Base-by-base conservation (phyloP, 2,888 invertebrate genomes). In the Drosophila ezoana region DNA sequence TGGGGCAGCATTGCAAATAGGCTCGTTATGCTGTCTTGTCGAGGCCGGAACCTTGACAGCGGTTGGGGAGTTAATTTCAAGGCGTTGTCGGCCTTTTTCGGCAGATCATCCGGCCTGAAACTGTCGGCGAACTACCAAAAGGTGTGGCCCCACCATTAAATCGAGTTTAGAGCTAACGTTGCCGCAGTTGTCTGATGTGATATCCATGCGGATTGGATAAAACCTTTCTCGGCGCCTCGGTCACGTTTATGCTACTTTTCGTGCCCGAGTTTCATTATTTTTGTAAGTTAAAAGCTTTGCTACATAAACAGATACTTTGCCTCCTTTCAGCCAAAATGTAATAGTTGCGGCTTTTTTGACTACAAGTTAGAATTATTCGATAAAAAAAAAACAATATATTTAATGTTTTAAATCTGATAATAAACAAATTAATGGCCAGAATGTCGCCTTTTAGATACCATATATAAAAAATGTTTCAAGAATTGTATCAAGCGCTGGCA, bases 1-100 rank as follows among this genome's bases (percentile, higher is more conserved):
- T 48, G 69, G 74, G 84, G 81, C 76, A 86, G 76, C 80, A 67
- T 82, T 64, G 86, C 83, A 82, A 82, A 82, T 86, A 83, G 86
- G 86, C 81, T 82, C 86, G 86, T 82, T 86, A 82, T 65, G 76
- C 41, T 41, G 59, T 76, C 68, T 63, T 74, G 47, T 23, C 40
- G 45, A 38, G 10, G 20, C 13, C 38, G 45, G 44, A 13, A 16
- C 13, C 38, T 16, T 43, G 59, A 40, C 75, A 51, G 66, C 63
- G 47, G 61, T 54, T 44, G 68, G 59, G 57, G 62, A 75, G 76
- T 72, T 79, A 79, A 77, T 79, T 77, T 72, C 57, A 56, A 63
- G 72, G 64, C 60, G 44, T 45, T 51, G 37, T 47, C 63, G 56
- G 59, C 53, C 51, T 47, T 47, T 67, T 72, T 56, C 41, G 57